Evolutionary conservation across 2,113 vertebrate genomes (phyloP), one percentile per base, ranked within the genome.

Genomic region (Lynx canadensis): DNA sequence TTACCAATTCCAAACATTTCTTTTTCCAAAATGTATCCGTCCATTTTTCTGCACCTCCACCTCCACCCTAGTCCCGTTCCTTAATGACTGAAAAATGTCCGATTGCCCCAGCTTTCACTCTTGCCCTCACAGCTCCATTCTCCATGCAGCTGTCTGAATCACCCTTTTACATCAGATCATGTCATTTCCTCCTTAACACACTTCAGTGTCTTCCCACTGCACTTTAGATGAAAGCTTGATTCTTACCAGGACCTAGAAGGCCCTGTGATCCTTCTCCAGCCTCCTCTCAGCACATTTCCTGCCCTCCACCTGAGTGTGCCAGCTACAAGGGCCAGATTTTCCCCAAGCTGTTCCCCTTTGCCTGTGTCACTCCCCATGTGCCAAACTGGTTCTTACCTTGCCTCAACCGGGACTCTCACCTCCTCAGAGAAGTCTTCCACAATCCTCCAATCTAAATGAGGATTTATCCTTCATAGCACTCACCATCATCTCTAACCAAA

Each of bases 161-260:
- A 94, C 73, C 95, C n/a, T 87, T 93, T 65, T 14, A 94, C 38
- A 76, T 21, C 16, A 29, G 38, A 96, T 90, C 74, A 50, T 65
- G 83, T 96, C 57, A 97, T 71, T 97, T 97, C 82, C 95, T 95
- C 92, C 68, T 89, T 92, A 95, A 68, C 48, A 48, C 55, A 63
- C 76, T 85, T 60, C 71, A 91, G 0, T 63, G 65, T 60, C 55
- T 94, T 94, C 85, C 76, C 60, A 86, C 7, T 27, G 23, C 52
- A 69, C 60, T 79, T 52, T 66, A 74, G 57, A 80, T 88, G 74
- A 92, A 93, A 80, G 50, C 73, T 81, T 50, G 91, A 73, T 63
- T 81, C 94, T 92, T 66, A 95, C 82, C 82, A 69, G 45, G 63
- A 71, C 73, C 66, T 89, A 13, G 7, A n/a, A 92, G 68, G 95